A percentile compares a stretch with the other conserved stretches of the same genome.
Evolutionary conservation across 1,140 invertebrate species (phyloP).

Genomic region (Heliconius eleuchia): DNA sequence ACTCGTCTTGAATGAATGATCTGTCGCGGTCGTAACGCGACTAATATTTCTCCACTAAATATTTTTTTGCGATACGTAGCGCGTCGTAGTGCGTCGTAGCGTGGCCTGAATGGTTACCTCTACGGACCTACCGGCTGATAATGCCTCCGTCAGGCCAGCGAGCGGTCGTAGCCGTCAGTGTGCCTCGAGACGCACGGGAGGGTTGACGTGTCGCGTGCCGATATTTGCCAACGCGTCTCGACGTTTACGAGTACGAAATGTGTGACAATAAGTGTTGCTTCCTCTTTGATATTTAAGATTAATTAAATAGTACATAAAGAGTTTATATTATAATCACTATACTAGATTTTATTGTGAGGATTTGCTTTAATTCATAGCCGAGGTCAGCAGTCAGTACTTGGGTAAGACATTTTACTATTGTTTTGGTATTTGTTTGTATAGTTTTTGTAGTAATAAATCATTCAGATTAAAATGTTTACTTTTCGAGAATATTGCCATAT

Average conservation of each 20-base stretch:
- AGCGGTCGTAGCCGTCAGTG: constrained; percentile 50
- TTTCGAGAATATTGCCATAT: too few species aligned
- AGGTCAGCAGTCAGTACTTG: neutral
- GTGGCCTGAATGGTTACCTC: constrained; percentile 34
- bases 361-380: neutral
- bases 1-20: constrained; percentile 61
- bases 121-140: constrained; percentile 36
- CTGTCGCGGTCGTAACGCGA: constrained; percentile 56
- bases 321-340: constrained; percentile 22
- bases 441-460: too few species aligned
- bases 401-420: neutral
- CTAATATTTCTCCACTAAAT: constrained; percentile 43
- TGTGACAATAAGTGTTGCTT: constrained; percentile 81
- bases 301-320: constrained; percentile 37
- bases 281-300: constrained; percentile 67
- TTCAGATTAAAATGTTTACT: too few species aligned
- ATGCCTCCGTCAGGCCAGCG: constrained; percentile 13
- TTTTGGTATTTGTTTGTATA: neutral
- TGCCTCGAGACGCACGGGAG: constrained; percentile 53
- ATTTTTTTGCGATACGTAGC: constrained; percentile 48
- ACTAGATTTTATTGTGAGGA: neutral
- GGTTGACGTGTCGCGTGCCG: constrained; percentile 45
- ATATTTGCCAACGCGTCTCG: constrained; percentile 32
- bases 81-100: constrained; percentile 51
- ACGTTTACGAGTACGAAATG: constrained; percentile 68